These are phyloP conservation scores for Mayetiola destructor DNA, from an alignment of 2,888 invertebrate species.

Conservation along the genomic window DNA sequence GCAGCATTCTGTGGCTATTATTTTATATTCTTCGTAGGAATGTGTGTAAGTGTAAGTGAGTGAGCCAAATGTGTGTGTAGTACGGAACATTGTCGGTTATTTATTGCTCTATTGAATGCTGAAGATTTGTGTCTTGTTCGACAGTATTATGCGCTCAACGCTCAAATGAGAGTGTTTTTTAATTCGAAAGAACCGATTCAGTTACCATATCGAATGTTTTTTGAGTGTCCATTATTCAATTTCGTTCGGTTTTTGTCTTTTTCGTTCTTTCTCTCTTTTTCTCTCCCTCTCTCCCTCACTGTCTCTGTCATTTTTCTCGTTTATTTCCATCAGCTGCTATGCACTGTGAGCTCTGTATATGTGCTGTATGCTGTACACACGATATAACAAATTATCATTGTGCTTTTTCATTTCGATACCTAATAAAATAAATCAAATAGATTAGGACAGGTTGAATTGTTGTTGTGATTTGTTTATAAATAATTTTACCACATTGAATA, in stretches of 20 bases:
- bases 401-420: too few relatives aligned
- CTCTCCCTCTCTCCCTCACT: too few relatives aligned
- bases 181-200: slow-evolving; percentile 8
- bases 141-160: slow-evolving; percentile 11
- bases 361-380: too few relatives aligned
- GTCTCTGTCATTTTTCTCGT: background rate
- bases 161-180: slow-evolving; percentile 12
- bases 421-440: slow-evolving; percentile 14
- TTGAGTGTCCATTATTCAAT: slow-evolving; percentile 12
- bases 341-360: too few relatives aligned
- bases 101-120: slow-evolving; percentile 13
- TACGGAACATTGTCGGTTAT: too few relatives aligned
- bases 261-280: too few relatives aligned
- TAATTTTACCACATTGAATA: background rate
- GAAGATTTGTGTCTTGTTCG: slow-evolving; percentile 12
- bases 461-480: slow-evolving; percentile 12
- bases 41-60: too few relatives aligned
- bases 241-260: too few relatives aligned
- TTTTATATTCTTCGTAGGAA: too few relatives aligned
- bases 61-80: too few relatives aligned
- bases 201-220: slow-evolving; percentile 7
- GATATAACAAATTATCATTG: too few relatives aligned
- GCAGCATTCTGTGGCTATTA: too few relatives aligned
- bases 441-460: slow-evolving; percentile 13
- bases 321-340: background rate